Evolutionary conservation across 2,113 vertebrate genomes (phyloP), one percentile per base, ranked within the genome.

Genomic region (Cettia cetti): DNA sequence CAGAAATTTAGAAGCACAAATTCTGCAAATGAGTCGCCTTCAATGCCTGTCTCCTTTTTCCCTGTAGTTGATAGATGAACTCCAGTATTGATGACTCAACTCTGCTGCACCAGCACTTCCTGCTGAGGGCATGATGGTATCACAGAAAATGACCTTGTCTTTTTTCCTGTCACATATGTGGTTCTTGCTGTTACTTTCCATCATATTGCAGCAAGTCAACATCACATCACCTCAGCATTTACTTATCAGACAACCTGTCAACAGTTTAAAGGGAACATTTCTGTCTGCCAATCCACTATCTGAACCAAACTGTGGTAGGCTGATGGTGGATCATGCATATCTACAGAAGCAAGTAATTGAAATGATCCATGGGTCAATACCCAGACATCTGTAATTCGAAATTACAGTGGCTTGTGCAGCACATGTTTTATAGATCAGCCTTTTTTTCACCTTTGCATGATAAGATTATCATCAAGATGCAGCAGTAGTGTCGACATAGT

Each of bases 401-500:
- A 96, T 68, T 81, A 68, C 64, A 81, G 88, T 64, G 82, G 56
- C 65, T 93, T 78, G 39, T 61, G 80, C 45, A 0, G 20, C 64
- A 86, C 31, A 15, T 57, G 70, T 88, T 95, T 92, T 93, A 96
- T 75, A 95, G 93, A 94, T 86, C 76, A 78, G n/a, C 13, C 35
- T 22, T 72, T 75, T 82, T 64, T 27, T 42, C 49, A 94, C 79
- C 82, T 83, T 95, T 90, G 56, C 77, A 50, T 86, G 90, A 93
- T 95, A 97, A 96, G 94, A 96, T 96, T 92, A 94, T 94, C 72
- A 93, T 84, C 88, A 93, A 86, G 92, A 96, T 93, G 90, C 94
- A 94, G 90, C 76, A 93, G 93, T 44, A 45, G 44, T 42, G 79
- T 86, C 0, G 0, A 86, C 82, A 89, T 27, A 95, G 85, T 86